Base-by-base conservation (phyloP, 1,140 invertebrate genomes). In the Telenomus remus region DNA sequence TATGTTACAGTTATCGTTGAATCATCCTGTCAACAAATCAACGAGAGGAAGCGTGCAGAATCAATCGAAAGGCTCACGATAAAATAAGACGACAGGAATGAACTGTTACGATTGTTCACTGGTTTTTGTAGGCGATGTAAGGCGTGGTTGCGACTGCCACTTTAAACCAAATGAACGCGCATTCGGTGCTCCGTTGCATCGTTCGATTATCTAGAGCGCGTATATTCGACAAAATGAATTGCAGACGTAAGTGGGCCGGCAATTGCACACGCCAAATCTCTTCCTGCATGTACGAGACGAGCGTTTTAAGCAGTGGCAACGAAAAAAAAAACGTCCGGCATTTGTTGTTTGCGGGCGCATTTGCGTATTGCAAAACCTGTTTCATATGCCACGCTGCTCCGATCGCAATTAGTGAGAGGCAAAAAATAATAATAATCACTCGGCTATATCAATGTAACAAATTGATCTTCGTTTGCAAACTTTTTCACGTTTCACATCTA, bases 211-310 rank as follows among this genome's bases (percentile, higher is more conserved):
- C 19, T 71, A 11, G 59, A 63, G 51, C 68, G 50, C 51, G 35
- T 16, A 44, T 63, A 56, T 63, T 63, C 68, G 59, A 63, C 65
- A 44, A 71, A 63, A 71, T 51, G 39, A 51, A 63, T 57, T 57
- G 46, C 46, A 50, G 59, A 63, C 37, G 11, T 50, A 71, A 63
- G 51, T 71, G 59, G 68, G 59, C 53, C 66, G 50, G 9, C 19
- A 39, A 37, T 33, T 37, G 54, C 64, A 44, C 11, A 43, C 16
- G 46, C 56, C 46, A 54, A 69, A 59, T 54, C 65, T 47, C 65
- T 59, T 69, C 56, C 56, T 61, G 44, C 8, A 35, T 44, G 37
- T 10, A 8, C 49, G 50, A 27, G 51, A 4, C 37, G 46, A 11
- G 9, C 19, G 55, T 47, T 57, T 57, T 57, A 19, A 47, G 42